Conservation (phyloP, 2,797 vertebrate species). For the Eulemur albifrons region DNA sequence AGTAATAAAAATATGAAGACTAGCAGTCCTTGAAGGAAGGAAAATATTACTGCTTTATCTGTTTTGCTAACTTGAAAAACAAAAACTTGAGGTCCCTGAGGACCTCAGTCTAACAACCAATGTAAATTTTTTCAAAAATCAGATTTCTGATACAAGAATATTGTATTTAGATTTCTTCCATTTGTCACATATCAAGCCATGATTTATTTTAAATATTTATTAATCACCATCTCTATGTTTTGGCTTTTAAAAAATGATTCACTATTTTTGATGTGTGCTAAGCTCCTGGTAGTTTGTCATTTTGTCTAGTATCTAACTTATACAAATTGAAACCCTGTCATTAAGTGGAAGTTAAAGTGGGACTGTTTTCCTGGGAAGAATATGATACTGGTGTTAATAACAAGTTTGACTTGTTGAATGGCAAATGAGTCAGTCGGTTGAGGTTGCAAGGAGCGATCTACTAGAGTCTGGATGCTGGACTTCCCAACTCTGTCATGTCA, state of each 20-base stretch:
- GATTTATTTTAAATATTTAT: not conserved
- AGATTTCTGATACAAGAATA: not conserved
- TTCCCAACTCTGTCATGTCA: not conserved
- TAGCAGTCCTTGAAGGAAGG: not conserved
- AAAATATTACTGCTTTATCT: not conserved
- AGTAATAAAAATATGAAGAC: not conserved
- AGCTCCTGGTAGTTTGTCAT: not conserved
- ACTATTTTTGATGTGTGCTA: not conserved
- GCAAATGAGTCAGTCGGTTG: not conserved
- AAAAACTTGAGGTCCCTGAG: not conserved
- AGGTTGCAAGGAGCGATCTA: not conserved
- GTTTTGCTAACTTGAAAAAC: not conserved
- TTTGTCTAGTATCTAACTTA: not conserved
- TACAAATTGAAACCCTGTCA: not conserved
- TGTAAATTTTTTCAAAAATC: not conserved
- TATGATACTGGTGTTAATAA: not conserved
- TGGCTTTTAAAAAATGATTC: not conserved
- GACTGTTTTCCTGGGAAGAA: not conserved
- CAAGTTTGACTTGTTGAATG: not conserved
- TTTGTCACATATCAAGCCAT: not conserved
- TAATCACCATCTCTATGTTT: not conserved
- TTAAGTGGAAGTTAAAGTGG: not conserved
- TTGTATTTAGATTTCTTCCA: not conserved
- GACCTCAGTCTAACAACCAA: not conserved
- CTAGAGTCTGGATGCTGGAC: not conserved